A percentile compares a stretch with the other conserved stretches of the same genome.
Evolutionary conservation across 2,797 vertebrate genomes (phyloP).

Genomic region (Argya squamiceps): DNA sequence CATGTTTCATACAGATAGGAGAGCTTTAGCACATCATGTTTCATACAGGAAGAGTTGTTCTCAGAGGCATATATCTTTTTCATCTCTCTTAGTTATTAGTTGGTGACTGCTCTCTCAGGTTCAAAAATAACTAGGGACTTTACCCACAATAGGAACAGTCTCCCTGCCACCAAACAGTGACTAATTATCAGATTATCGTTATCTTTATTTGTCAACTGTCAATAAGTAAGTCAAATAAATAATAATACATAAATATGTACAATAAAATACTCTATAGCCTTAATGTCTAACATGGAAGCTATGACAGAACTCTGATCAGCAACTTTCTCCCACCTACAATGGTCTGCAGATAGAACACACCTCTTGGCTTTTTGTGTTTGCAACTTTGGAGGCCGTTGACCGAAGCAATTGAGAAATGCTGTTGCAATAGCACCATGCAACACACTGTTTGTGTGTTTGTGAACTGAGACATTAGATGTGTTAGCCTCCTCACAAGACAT

Average conservation of each 20-base stretch:
- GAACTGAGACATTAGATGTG: background rate
- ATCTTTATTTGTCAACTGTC: background rate
- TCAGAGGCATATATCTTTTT: background rate
- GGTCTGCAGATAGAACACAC: constrained; percentile 16
- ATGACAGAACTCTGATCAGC: background rate
- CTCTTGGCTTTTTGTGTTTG: background rate
- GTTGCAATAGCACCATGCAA: background rate
- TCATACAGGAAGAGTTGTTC: background rate
- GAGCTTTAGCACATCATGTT: background rate
- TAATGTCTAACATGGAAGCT: background rate
- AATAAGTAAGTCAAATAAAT: background rate
- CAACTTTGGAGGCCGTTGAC: constrained; percentile 28
- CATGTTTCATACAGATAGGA: background rate
- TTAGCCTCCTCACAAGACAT: constrained; percentile 35
- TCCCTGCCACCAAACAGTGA: background rate
- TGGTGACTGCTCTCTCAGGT: background rate
- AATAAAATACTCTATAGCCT: background rate
- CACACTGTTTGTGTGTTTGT: constrained; percentile 8
- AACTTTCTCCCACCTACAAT: background rate
- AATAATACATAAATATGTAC: background rate
- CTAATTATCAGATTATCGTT: background rate
- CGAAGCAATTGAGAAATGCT: constrained; percentile 29
- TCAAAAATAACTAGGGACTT: background rate
- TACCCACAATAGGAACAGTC: background rate
- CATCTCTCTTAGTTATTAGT: background rate